Percentiles rank a stretch among this genome's conserved stretches.
These are phyloP conservation scores for Pterostichus niger DNA, from an alignment of 2,888 invertebrate species.

Conservation along the genomic window DNA sequence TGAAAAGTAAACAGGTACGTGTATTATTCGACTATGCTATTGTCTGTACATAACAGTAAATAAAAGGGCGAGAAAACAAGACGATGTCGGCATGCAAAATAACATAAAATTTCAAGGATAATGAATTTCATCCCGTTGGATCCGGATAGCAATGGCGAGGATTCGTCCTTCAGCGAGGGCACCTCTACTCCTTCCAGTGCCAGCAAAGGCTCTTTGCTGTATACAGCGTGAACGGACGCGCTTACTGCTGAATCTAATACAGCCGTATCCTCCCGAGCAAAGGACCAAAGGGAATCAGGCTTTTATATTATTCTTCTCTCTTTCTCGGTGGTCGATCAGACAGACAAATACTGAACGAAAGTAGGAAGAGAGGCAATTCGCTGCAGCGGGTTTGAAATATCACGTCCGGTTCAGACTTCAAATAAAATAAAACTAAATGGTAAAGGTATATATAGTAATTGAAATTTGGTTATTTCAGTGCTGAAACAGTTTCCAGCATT, in stretches of 20 bases:
- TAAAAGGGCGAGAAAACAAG: slow-evolving; percentile 50
- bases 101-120: slow-evolving; percentile 66
- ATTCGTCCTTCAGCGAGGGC: slow-evolving; percentile 5
- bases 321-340: slow-evolving; percentile 47
- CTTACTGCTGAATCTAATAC: slow-evolving; percentile 59
- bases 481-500: not conserved
- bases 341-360: slow-evolving; percentile 57
- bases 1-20: not conserved
- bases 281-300: slow-evolving; percentile 65
- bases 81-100: slow-evolving; percentile 52
- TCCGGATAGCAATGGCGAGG: slow-evolving; percentile 34
- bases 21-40: slow-evolving; percentile 19
- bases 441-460: slow-evolving; percentile 22
- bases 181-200: slow-evolving; percentile 14
- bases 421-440: slow-evolving; percentile 35
- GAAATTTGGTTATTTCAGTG: slow-evolving; percentile 23
- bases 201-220: slow-evolving; percentile 45
- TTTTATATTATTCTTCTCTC: slow-evolving; percentile 63
- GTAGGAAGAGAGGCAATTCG: slow-evolving; percentile 2
- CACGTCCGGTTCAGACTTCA: slow-evolving; percentile 11
- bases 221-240: slow-evolving; percentile 54
- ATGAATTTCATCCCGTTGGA: slow-evolving; percentile 62
- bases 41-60: slow-evolving; percentile 35
- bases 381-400: not conserved
- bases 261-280: slow-evolving; percentile 61